Evolutionary conservation across 2,888 invertebrate genomes (phyloP).

Genomic region (Synanthedon tipuliformis): DNA sequence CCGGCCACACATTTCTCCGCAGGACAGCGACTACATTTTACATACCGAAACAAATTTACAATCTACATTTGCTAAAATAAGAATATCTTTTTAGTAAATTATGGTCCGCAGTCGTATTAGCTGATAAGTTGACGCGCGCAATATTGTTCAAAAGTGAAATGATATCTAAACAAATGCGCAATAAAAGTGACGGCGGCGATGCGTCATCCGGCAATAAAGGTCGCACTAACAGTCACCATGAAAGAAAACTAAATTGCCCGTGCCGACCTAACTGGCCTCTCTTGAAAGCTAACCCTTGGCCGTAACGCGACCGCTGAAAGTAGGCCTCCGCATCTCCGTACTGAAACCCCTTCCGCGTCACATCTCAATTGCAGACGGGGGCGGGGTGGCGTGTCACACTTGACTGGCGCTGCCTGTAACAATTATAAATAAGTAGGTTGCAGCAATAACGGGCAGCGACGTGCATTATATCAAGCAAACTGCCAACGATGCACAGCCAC

Average conservation of each 20-base stretch:
- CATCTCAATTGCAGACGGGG: constrained; percentile 9
- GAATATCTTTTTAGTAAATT: constrained; percentile 1
- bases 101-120: neutral
- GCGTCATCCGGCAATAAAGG: constrained; percentile 51
- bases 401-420: constrained; percentile 19
- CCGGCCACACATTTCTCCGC: neutral
- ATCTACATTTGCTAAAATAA: neutral
- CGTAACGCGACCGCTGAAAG: constrained; percentile 13
- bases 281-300: constrained; percentile 25
- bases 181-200: constrained; percentile 9
- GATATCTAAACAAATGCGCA: neutral
- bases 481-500: constrained; percentile 61
- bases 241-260: constrained; percentile 64
- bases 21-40: neutral
- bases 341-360: constrained; percentile 1
- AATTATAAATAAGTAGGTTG: constrained; percentile 69
- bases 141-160: no score
- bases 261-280: constrained; percentile 54
- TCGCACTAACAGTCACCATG: constrained; percentile 48
- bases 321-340: constrained; percentile 11
- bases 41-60: neutral
- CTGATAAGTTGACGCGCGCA: no score
- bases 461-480: constrained; percentile 66
- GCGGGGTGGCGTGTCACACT: constrained; percentile 21
- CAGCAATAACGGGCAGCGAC: constrained; percentile 61